Evolutionary conservation across 2,888 invertebrate genomes (phyloP).

Genomic region (Epinotia brunnichana): DNA sequence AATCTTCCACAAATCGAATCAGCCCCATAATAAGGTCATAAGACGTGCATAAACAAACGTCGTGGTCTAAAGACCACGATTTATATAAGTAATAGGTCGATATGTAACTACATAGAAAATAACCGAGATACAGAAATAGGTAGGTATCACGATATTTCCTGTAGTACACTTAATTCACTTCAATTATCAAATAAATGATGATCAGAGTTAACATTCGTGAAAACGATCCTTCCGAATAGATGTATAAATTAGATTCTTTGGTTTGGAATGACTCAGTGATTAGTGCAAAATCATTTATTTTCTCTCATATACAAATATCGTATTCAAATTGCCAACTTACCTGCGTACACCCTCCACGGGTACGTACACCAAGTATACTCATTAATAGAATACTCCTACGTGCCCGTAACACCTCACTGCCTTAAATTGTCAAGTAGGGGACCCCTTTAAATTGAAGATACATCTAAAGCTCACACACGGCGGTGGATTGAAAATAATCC

Average conservation of each 20-base stretch:
- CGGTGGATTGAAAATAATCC: slow-evolving; percentile 82
- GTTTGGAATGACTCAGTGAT: neutral
- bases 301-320: neutral
- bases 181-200: too few species aligned
- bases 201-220: too few species aligned
- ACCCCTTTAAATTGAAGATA: slow-evolving; percentile 74
- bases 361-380: slow-evolving; percentile 24
- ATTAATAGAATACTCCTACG: slow-evolving; percentile 45
- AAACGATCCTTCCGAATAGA: too few species aligned
- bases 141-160: too few species aligned
- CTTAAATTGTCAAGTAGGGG: slow-evolving; percentile 64
- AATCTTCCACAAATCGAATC: too few species aligned
- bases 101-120: too few species aligned
- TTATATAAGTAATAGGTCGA: too few species aligned
- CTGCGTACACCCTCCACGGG: slow-evolving; percentile 3
- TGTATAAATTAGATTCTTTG: neutral
- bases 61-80: too few species aligned
- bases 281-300: neutral
- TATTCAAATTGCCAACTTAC: neutral
- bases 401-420: slow-evolving; percentile 50
- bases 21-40: too few species aligned
- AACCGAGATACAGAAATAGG: too few species aligned
- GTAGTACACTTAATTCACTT: neutral
- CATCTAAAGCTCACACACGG: slow-evolving; percentile 74
- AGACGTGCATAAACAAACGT: too few species aligned